Conservation (phyloP, 2,888 invertebrate genomes). For the Diplazon laetatorius region DNA sequence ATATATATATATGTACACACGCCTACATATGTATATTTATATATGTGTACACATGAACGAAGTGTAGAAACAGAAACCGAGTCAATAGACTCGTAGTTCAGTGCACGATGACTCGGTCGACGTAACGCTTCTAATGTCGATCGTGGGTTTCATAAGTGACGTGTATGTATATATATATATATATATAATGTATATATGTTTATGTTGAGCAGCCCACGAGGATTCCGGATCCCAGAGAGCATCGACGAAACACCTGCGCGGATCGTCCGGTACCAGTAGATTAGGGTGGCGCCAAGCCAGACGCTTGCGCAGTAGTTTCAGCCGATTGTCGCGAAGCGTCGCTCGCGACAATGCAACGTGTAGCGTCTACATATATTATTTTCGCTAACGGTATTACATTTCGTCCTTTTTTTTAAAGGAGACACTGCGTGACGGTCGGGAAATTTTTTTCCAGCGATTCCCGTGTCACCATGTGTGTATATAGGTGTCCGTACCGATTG, state of each 20-base stretch:
- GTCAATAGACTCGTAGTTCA: slow-evolving; percentile 54
- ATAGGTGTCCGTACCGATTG: too few species aligned
- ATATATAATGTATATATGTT: too few species aligned
- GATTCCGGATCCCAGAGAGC: background rate
- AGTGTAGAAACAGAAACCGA: slow-evolving; percentile 10
- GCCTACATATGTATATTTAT: slow-evolving; percentile 1
- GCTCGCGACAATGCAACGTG: slow-evolving; percentile 20
- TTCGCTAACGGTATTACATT: background rate
- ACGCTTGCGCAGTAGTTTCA: slow-evolving; percentile 39
- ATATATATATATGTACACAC: slow-evolving; percentile 23
- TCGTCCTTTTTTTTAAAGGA: too few species aligned
- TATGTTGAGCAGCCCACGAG: slow-evolving; percentile 15
- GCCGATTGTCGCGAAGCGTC: slow-evolving; percentile 19
- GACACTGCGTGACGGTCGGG: too few species aligned
- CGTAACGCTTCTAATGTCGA: slow-evolving; percentile 34
- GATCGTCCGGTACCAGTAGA: slow-evolving; percentile 48
- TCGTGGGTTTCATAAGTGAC: slow-evolving; percentile 1
- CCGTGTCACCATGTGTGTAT: too few species aligned
- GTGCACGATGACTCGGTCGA: slow-evolving; percentile 1
- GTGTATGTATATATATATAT: too few species aligned
- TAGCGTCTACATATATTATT: slow-evolving; percentile 3
- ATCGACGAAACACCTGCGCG: slow-evolving; percentile 57
- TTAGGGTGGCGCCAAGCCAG: slow-evolving; percentile 68
- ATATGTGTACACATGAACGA: slow-evolving; percentile 16
- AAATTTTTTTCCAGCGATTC: background rate